Base-by-base conservation (phyloP, 2,888 invertebrate species). In the Pristionchus mayeri region DNA sequence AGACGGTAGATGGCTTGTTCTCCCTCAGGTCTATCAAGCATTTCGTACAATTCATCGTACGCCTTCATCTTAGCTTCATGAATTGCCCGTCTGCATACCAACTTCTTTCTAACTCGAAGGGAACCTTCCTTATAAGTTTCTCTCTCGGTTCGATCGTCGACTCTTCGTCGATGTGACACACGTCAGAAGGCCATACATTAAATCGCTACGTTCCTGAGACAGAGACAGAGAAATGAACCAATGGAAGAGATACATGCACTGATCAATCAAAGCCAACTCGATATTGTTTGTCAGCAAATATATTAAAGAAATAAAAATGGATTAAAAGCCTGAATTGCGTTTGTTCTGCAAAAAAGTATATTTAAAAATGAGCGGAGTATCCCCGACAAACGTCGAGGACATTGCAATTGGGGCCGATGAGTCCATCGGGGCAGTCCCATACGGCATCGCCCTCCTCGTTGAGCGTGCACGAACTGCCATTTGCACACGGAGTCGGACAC, bases 401-500 rank as follows among this genome's bases (percentile, higher is more conserved):
- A 84, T 92, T 92, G 86, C 91, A 91, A 85, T 91, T 92, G 84
- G 87, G 85, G 40, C 91, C 91, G 75, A 89, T 88, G 87, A 92
- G 92, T 57, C 91, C 91, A 81, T 90, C 88, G 34, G 88, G 86
- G 82, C 91, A 91, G 71, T 86, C 87, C 78, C 89, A 89, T 21
- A 88, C 60, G 16, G 87, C 85, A 0, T 67, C 57, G 1, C 76
- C 67, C 50, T 48, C 60, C 50, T 83, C 34, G 37, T 37, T 27
- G 27, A 83, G 37, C 11, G 27, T 18, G 24, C 83, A 89, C 84
- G 85, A 88, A 86, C 84, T 86, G 37, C 89, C 89, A 54, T 89
- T 89, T 4, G 87, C 84, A 80, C 89, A 89, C 76, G 86, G 86
- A 11, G 88, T 88, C 40, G 86, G 86, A 63, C 90, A 90, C 13